Percentiles rank a stretch among this genome's conserved stretches.
phyloP scores from a whole-genome alignment of 2,888 invertebrate species.

The Chymomyza caudatula region DNA sequence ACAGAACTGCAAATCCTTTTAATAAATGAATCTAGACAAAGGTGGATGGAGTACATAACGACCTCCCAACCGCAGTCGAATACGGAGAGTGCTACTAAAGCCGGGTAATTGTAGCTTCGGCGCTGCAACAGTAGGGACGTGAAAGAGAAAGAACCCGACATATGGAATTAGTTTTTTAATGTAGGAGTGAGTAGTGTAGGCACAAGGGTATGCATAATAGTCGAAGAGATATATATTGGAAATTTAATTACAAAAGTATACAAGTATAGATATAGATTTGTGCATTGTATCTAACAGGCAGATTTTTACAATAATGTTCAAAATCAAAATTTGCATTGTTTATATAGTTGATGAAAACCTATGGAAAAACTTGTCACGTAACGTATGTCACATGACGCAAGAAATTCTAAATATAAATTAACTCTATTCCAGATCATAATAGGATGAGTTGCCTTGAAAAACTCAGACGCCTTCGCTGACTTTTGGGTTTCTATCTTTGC shows the following conservation, averaged over 20 bases:
- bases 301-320: too few species aligned
- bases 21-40: conserved; percentile 43
- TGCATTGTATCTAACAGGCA: too few species aligned
- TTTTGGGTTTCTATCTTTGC: too few species aligned
- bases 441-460: too few species aligned
- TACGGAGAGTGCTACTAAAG: not conserved
- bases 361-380: too few species aligned
- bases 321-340: too few species aligned
- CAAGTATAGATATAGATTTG: too few species aligned
- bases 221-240: not conserved
- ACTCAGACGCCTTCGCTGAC: too few species aligned
- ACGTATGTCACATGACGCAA: too few species aligned
- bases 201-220: not conserved
- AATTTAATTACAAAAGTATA: not conserved
- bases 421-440: too few species aligned
- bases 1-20: conserved; percentile 14
- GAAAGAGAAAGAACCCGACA: not conserved
- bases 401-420: too few species aligned
- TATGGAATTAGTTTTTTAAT: not conserved
- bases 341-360: too few species aligned
- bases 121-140: not conserved
- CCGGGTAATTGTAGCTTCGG: not conserved
- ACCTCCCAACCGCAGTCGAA: not conserved
- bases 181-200: not conserved
- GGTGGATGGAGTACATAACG: not conserved